Evolutionary conservation across 2,797 vertebrate genomes (phyloP), one percentile per base, ranked within the genome.

Genomic region (Sebastes vulpes): DNA sequence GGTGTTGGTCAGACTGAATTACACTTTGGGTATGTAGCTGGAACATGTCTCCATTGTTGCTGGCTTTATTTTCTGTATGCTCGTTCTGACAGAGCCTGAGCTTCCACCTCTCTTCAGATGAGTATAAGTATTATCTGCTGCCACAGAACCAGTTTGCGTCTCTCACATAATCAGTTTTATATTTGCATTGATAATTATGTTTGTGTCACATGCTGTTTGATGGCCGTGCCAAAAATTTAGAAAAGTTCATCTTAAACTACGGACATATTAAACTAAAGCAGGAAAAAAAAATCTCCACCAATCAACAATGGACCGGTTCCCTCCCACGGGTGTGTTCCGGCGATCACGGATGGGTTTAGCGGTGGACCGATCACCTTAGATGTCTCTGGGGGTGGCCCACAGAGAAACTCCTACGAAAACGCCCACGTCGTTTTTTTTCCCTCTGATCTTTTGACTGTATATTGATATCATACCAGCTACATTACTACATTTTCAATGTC

Each of bases 1-100:
- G 88, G 90, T 89, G 88, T 87, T 85, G 31, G 75, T 79, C 57
- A 46, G 77, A 88, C 69, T 72, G 70, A 80, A 84, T 64, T 50
- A 64, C 83, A 75, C 53, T 52, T 70, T 50, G 14, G 81, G 81
- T 31, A 65, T 60, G 60, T 74, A 28, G 65, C 54, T 85, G 72
- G 26, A 72, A 58, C 54, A 77, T 57, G 73, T 28, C 25, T 72
- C 35, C 64, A 12, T 72, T 72, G 14, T 46, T 12, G 28, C 53
- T 80, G 54, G 21, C 46, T 53, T n/a, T 38, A 65, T 80, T 77
- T 59, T 64, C 56, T 67, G 16, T 42, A 2, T n/a, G 4, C 28
- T 65, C 3, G 65, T 78, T 71, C 26, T 63, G 21, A 35, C 28
- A 18, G 53, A 65, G 60, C 53, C n/a, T 14, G 7, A 71, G 28